Conservation (phyloP, 2,888 invertebrate species). For the Andricus curvator region DNA sequence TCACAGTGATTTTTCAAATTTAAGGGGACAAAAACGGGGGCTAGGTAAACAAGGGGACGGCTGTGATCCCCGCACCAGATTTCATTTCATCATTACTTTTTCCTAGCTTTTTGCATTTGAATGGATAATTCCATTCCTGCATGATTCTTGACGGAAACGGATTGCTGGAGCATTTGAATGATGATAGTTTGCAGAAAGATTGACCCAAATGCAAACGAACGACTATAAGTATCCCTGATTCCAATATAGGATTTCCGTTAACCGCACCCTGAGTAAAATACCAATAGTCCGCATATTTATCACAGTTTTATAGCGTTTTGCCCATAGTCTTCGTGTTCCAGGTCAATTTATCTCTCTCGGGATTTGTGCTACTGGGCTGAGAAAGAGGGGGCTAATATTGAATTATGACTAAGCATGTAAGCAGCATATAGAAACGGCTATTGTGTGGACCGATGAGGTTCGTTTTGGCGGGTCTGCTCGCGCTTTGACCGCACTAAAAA, state of each 20-base stretch:
- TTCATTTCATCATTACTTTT: too few relatives aligned
- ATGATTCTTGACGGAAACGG: not conserved
- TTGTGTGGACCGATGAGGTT: constrained; percentile 4
- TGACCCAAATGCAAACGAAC: constrained; percentile 13
- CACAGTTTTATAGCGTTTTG: not conserved
- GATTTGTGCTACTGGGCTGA: not conserved
- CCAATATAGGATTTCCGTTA: constrained; percentile 32
- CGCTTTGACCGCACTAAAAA: constrained; percentile 36
- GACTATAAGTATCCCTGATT: constrained; percentile 4
- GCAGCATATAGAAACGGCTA: not conserved
- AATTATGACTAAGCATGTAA: constrained; percentile 14
- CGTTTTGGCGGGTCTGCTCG: constrained; percentile 18
- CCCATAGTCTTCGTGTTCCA: constrained; percentile 2
- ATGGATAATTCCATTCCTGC: not conserved
- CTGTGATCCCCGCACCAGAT: too few relatives aligned
- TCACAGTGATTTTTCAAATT: too few relatives aligned
- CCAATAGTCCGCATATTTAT: not conserved
- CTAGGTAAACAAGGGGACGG: too few relatives aligned
- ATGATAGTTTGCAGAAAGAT: constrained; percentile 13
- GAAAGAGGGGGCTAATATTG: not conserved
- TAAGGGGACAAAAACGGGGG: too few relatives aligned
- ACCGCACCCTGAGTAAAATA: constrained; percentile 31
- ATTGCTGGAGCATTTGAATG: constrained; percentile 16
- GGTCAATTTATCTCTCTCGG: constrained; percentile 1
- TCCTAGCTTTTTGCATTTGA: too few relatives aligned